phyloP scores from a whole-genome alignment of 2,113 vertebrate genomes.

The Hippocampus guttulatus region DNA sequence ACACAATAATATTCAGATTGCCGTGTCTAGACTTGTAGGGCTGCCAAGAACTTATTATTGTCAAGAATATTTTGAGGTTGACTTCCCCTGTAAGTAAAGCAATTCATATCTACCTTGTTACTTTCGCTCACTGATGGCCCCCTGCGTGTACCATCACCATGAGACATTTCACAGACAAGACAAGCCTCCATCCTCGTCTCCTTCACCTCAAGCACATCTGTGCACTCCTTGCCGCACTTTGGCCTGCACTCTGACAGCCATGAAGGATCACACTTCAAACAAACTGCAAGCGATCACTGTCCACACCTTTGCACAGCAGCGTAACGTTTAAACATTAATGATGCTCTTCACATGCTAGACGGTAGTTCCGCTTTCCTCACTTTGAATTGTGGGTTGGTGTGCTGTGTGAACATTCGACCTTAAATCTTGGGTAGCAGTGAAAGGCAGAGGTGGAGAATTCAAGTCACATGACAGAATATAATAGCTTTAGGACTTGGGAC shows the following conservation, averaged over 20 bases:
- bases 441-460: background rate
- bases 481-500: background rate
- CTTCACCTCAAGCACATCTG: background rate
- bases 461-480: background rate
- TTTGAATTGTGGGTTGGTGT: background rate
- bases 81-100: no score
- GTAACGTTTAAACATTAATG: conserved; percentile 1
- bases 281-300: conserved; percentile 4
- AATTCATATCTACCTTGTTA: no score
- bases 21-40: no score
- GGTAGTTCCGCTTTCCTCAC: background rate
- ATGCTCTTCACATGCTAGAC: background rate
- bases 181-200: no score
- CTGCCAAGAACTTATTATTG: no score
- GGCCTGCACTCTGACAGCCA: conserved; percentile 13
- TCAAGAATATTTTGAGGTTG: no score
- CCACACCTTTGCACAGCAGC: background rate
- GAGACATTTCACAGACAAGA: no score
- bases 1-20: no score
- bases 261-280: conserved; percentile 21
- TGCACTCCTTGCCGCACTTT: background rate
- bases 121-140: no score
- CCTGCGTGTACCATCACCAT: no score
- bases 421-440: background rate
- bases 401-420: background rate